Evolutionary conservation across 1,140 invertebrate genomes (phyloP).

Genomic region (Apis florea): DNA sequence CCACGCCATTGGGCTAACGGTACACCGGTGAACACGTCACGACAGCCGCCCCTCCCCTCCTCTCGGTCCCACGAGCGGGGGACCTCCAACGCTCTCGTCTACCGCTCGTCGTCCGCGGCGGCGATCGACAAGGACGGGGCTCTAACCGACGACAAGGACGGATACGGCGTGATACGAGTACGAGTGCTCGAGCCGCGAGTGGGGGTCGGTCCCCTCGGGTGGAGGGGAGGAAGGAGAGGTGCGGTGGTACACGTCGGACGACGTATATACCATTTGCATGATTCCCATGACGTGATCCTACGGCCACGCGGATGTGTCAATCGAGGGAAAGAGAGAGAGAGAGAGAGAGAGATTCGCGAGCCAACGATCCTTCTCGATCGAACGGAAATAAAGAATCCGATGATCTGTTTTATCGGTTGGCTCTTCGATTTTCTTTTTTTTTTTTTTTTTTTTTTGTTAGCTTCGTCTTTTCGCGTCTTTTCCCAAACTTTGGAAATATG

Average conservation of each 20-base stretch:
- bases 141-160: slow-evolving; percentile 74
- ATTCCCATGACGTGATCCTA: slow-evolving; percentile 68
- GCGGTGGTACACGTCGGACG: too few relatives aligned
- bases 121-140: slow-evolving; percentile 75
- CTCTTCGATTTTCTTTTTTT: too few relatives aligned
- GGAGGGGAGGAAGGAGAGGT: too few relatives aligned
- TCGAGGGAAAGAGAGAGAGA: slow-evolving; percentile 14
- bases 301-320: slow-evolving; percentile 68
- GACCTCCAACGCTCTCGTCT: slow-evolving; percentile 40
- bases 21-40: slow-evolving; percentile 72
- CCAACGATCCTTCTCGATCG: slow-evolving; percentile 22
- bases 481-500: too few relatives aligned
- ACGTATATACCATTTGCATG: slow-evolving; percentile 68
- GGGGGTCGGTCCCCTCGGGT: too few relatives aligned
- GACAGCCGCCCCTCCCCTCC: slow-evolving; percentile 43
- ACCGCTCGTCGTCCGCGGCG: slow-evolving; percentile 29
- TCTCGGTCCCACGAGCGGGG: neutral
- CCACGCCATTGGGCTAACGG: slow-evolving; percentile 76
- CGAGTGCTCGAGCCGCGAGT: neutral
- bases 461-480: too few relatives aligned
- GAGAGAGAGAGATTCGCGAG: neutral
- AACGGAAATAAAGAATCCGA: too few relatives aligned
- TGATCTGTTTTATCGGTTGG: too few relatives aligned
- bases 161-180: slow-evolving; percentile 49
- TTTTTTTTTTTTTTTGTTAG: too few relatives aligned